Evolutionary conservation across 2,888 invertebrate species (phyloP).

Genomic region (Ommatoiulus sabulosus): DNA sequence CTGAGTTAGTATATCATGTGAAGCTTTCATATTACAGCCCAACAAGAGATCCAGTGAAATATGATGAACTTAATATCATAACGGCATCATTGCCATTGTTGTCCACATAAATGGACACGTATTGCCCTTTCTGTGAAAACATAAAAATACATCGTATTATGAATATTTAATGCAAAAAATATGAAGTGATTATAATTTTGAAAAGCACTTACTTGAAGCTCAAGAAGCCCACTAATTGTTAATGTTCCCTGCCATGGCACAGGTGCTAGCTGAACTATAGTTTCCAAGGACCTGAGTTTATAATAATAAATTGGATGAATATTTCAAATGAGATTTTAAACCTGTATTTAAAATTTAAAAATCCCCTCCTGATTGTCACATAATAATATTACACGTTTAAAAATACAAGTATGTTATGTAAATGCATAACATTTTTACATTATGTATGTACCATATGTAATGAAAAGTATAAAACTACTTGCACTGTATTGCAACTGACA

Average conservation of each 20-base stretch:
- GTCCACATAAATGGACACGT: slow-evolving; percentile 65
- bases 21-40: slow-evolving; percentile 59
- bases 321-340: no score
- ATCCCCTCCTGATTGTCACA: no score
- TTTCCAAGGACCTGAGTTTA: slow-evolving; percentile 50
- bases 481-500: no score
- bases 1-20: background rate
- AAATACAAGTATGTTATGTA: no score
- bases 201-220: slow-evolving; percentile 63
- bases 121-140: slow-evolving; percentile 65
- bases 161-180: slow-evolving; percentile 47
- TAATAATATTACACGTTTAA: no score
- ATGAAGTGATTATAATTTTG: background rate
- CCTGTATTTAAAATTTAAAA: background rate
- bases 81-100: slow-evolving; percentile 64
- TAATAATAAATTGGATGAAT: background rate
- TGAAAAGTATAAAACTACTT: background rate
- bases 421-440: no score
- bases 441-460: background rate
- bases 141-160: background rate
- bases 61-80: slow-evolving; percentile 64
- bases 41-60: slow-evolving; percentile 65
- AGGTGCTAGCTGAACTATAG: slow-evolving; percentile 54
- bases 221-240: slow-evolving; percentile 64
- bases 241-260: slow-evolving; percentile 62